phyloP scores from a whole-genome alignment of 2,113 vertebrate genomes.

The Sterna hirundo region DNA sequence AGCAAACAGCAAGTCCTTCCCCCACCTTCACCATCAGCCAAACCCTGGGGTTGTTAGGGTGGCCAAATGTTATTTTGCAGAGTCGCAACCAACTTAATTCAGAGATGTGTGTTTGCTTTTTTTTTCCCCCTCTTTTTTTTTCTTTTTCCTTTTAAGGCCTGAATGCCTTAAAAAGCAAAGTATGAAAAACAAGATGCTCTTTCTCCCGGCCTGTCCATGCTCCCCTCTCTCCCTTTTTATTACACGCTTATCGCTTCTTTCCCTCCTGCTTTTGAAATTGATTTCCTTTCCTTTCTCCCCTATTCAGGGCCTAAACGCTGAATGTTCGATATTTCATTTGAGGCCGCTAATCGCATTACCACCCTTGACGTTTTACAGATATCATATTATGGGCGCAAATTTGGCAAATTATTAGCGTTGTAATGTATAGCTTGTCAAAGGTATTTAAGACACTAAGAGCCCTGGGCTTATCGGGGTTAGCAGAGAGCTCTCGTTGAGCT shows the following conservation, averaged over 20 bases:
- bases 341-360: constrained; percentile 90
- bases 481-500: constrained; percentile 81
- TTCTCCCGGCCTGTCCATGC: constrained; percentile 65
- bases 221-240: constrained; percentile 80
- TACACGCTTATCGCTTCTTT: constrained; percentile 84
- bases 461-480: constrained; percentile 87
- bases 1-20: constrained; percentile 68
- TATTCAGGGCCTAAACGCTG: constrained; percentile 85
- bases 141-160: background rate
- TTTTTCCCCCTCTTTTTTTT: rapidly evolving
- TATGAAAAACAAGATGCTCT: constrained; percentile 68
- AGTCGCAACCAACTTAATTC: constrained; percentile 23
- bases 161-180: constrained; percentile 40
- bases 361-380: constrained; percentile 91
- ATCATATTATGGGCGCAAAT: constrained; percentile 91
- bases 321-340: constrained; percentile 93
- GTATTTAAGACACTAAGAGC: constrained; percentile 86
- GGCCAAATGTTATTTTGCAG: constrained; percentile 77
- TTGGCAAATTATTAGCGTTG: constrained; percentile 88
- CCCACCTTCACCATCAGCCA: constrained; percentile 49
- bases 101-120: background rate
- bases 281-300: constrained; percentile 86
- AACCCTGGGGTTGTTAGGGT: constrained; percentile 70
- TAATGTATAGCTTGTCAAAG: constrained; percentile 90
- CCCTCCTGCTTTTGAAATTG: constrained; percentile 87